phyloP scores from a whole-genome alignment of 2,888 invertebrate genomes.

The Cosmia pyralina region DNA sequence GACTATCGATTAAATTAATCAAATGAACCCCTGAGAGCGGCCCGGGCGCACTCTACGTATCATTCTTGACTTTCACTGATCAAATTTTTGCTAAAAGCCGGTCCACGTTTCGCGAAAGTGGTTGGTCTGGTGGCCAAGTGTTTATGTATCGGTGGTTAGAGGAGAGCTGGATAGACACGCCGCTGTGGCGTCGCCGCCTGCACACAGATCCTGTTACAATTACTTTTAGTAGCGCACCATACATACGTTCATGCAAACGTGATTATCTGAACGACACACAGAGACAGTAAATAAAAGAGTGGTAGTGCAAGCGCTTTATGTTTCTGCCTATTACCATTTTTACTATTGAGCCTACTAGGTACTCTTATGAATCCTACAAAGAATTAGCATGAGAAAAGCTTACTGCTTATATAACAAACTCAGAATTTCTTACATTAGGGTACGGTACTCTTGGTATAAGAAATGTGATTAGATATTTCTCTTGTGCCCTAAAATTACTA shows the following conservation, averaged over 20 bases:
- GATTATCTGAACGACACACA: background rate
- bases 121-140: constrained; percentile 79
- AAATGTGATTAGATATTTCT: constrained; percentile 5
- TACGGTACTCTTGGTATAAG: background rate
- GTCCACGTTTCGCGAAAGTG: constrained; percentile 88
- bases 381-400: background rate
- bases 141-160: constrained; percentile 72
- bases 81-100: constrained; percentile 90
- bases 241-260: constrained; percentile 40
- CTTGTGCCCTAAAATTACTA: constrained; percentile 2
- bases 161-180: constrained; percentile 73
- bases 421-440: background rate
- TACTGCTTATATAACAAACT: background rate
- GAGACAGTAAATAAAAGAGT: background rate
- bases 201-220: constrained; percentile 66
- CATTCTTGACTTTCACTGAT: constrained; percentile 88
- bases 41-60: constrained; percentile 74
- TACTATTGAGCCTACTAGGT: no score
- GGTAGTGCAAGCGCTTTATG: background rate
- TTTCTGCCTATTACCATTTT: background rate
- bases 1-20: constrained; percentile 76
- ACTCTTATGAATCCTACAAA: background rate
- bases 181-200: constrained; percentile 65
- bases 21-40: constrained; percentile 75
- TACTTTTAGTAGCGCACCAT: constrained; percentile 65